Evolutionary conservation across 2,797 vertebrate genomes (phyloP).

Genomic region (Molossus alvarezi): DNA sequence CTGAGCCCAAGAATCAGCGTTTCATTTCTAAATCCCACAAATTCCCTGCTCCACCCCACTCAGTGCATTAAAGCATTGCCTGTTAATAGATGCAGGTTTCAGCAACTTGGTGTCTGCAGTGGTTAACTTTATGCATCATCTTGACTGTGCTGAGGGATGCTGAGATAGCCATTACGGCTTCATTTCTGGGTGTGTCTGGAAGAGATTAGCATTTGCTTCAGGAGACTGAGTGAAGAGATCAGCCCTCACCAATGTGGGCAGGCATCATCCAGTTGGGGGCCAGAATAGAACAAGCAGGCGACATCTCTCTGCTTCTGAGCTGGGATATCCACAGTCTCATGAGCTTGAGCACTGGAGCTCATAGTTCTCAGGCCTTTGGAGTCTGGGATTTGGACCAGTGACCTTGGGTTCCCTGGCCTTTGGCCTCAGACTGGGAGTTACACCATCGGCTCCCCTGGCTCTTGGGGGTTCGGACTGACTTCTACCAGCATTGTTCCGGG

Average conservation of each 20-base stretch:
- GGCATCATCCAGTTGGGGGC: no score
- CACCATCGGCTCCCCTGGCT: neutral
- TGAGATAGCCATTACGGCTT: neutral
- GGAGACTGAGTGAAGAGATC: neutral
- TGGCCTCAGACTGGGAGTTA: neutral
- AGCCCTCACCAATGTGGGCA: neutral
- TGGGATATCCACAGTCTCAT: neutral
- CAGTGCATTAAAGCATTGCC: accelerated
- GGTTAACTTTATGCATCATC: neutral
- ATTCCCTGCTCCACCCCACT: neutral
- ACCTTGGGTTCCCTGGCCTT: neutral
- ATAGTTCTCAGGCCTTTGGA: neutral
- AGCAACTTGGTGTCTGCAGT: neutral
- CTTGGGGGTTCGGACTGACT: neutral
- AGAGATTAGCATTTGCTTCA: neutral
- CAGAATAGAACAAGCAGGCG: no score
- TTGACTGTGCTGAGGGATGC: neutral
- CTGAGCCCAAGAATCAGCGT: neutral
- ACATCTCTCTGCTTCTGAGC: neutral
- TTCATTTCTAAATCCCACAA: slow-evolving; percentile 25
- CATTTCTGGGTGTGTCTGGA: neutral
- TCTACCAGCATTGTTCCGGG: neutral
- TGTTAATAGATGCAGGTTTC: neutral
- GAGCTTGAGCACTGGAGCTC: neutral
- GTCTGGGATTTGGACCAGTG: neutral